These are phyloP conservation scores for Pangasius djambal DNA, from an alignment of 2,797 vertebrate species.

Conservation along the genomic window DNA sequence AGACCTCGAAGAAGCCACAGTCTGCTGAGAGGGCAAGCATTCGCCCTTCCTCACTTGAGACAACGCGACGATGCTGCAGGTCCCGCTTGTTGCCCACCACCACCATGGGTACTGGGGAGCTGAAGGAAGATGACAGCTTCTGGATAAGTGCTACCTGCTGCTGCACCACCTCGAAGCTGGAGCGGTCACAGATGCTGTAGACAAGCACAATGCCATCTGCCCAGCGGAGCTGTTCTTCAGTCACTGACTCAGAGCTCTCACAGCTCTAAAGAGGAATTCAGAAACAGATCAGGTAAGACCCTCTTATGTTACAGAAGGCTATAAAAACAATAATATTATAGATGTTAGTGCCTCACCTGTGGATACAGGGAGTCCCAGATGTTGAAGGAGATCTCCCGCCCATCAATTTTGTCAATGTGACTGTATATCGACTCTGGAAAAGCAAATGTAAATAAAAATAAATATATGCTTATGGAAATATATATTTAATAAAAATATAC, in stretches of 20 bases:
- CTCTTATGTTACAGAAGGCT: neutral
- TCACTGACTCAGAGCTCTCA: slow-evolving; percentile 58
- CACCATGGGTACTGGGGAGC: slow-evolving; percentile 64
- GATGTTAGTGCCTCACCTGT: slow-evolving; percentile 60
- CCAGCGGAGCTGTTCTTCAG: slow-evolving; percentile 76
- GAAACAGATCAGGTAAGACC: neutral
- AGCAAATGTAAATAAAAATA: neutral
- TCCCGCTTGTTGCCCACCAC: slow-evolving; percentile 82
- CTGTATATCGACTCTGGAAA: slow-evolving; percentile 71
- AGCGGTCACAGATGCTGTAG: slow-evolving; percentile 84
- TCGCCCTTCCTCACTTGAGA: slow-evolving; percentile 77
- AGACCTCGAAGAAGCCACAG: slow-evolving; percentile 81
- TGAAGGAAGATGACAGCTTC: slow-evolving; percentile 53
- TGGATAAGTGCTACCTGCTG: slow-evolving; percentile 70
- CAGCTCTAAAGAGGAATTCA: slow-evolving; percentile 52
- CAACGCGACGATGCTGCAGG: slow-evolving; percentile 75
- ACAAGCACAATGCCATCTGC: slow-evolving; percentile 79
- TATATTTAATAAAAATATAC: neutral
- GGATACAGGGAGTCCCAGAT: slow-evolving; percentile 72
- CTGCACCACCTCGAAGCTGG: slow-evolving; percentile 73
- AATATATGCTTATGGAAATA: neutral
- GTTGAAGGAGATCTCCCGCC: slow-evolving; percentile 69
- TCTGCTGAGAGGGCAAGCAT: slow-evolving; percentile 73
- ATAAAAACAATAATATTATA: neutral
- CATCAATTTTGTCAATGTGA: slow-evolving; percentile 67